Conservation (phyloP, 2,113 vertebrate species). For the Regulus satrapa region DNA sequence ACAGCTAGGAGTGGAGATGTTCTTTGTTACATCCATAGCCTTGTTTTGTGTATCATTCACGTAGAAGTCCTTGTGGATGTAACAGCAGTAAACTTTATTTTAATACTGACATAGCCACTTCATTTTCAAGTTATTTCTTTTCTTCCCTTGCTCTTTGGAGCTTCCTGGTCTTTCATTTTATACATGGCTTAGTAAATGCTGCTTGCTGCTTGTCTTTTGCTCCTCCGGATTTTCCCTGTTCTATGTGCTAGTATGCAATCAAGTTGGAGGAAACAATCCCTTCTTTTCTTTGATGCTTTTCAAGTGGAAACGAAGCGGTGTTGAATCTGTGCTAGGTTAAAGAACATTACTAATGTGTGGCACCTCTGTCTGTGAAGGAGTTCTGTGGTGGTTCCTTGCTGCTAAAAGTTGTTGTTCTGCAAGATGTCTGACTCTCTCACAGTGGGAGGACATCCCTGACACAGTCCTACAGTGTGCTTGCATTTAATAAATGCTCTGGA, state of each 20-base stretch:
- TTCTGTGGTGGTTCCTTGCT: background rate
- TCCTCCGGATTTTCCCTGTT: background rate
- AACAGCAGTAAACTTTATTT: background rate
- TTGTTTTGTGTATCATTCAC: background rate
- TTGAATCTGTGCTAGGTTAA: background rate
- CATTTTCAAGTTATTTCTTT: background rate
- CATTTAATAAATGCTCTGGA: background rate
- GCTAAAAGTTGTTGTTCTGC: background rate
- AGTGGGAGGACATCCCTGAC: background rate
- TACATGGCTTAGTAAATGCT: background rate
- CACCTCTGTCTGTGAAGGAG: background rate
- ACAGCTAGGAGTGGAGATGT: background rate
- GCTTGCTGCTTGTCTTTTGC: background rate
- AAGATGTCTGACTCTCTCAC: background rate
- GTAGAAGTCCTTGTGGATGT: background rate
- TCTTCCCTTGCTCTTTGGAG: background rate
- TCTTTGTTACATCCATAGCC: background rate
- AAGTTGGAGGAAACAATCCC: background rate
- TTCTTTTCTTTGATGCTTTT: background rate
- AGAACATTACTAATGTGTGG: background rate
- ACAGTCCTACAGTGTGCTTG: background rate
- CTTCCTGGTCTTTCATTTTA: background rate
- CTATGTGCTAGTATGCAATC: background rate
- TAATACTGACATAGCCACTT: background rate
- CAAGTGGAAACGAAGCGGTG: background rate